phyloP scores from a whole-genome alignment of 2,113 vertebrate genomes.

The Phodopus roborovskii region DNA sequence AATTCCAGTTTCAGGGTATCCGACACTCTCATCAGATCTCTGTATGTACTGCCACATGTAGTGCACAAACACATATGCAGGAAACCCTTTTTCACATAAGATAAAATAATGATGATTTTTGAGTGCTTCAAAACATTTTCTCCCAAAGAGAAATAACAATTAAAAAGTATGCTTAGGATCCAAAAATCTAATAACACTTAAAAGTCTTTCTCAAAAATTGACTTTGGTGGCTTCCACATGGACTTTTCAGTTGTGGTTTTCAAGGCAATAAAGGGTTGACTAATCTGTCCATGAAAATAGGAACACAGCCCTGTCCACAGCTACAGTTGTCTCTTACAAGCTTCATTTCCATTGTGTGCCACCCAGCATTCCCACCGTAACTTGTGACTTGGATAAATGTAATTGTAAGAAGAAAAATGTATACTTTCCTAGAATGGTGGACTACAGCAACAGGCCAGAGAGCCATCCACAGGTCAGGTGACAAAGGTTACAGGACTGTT shows the following conservation, averaged over 20 bases:
- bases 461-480: background rate
- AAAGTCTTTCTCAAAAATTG: background rate
- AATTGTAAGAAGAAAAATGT: constrained; percentile 62
- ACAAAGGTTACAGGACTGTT: background rate
- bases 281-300: background rate
- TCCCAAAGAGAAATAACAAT: constrained; percentile 23
- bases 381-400: constrained; percentile 70
- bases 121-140: background rate
- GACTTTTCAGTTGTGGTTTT: background rate
- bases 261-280: background rate
- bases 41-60: background rate
- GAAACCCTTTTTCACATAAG: background rate
- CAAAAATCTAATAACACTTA: background rate
- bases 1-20: background rate
- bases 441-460: background rate
- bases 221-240: background rate
- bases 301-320: too few relatives aligned
- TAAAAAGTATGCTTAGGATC: background rate
- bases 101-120: background rate
- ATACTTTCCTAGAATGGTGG: background rate
- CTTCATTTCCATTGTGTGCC: accelerated
- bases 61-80: background rate
- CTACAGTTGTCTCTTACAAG: background rate
- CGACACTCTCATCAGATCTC: too few relatives aligned
- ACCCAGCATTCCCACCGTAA: too few relatives aligned